Evolutionary conservation across 2,797 vertebrate genomes (phyloP), one percentile per base, ranked within the genome.

Genomic region (Sebastes miniatus): DNA sequence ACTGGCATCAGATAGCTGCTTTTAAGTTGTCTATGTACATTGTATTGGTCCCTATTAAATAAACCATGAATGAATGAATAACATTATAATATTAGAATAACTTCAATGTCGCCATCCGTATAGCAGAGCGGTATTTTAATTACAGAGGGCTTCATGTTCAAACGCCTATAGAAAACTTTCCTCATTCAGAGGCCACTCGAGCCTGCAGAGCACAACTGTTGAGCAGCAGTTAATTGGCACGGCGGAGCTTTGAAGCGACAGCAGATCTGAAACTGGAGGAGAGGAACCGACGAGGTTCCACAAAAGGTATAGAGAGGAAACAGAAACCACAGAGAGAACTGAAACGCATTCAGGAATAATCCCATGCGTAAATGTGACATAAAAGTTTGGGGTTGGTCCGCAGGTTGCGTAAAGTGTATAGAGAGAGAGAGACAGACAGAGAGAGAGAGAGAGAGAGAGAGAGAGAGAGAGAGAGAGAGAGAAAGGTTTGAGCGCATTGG

Each of bases 191-290:
- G 84, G 59, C 73, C 67, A 82, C 52, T 29, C 9, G 25, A 78
- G 67, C 83, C 13, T 12, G 34, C 36, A 39, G 36, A 29, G 66
- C 34, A 31, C 50, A 78, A 36, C 72, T 63, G 80, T 62, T 62
- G 72, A 79, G 75, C 73, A 83, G 63, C 65, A 54, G 65, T 82
- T 89, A 89, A 93, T 91, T 92, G 87, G 89, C 65, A n/a, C 83
- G 18, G 76, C 74, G 62, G 83, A 25, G 62, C 88, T 93, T 88
- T 94, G 91, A 94, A 91, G 91, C 84, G 63, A 80, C 80, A 73
- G 58, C 61, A 43, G 69, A 68, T 25, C 79, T 78, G 88, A 88
- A 85, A 91, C 82, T 13, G 65, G 81, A 86, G 80, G 59, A 86
- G 63, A 69, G 57, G 65, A 69, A 54, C 29, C 31, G 7, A 25